Evolutionary conservation across 2,797 vertebrate species (phyloP).

Genomic region (Florisuga fusca): DNA sequence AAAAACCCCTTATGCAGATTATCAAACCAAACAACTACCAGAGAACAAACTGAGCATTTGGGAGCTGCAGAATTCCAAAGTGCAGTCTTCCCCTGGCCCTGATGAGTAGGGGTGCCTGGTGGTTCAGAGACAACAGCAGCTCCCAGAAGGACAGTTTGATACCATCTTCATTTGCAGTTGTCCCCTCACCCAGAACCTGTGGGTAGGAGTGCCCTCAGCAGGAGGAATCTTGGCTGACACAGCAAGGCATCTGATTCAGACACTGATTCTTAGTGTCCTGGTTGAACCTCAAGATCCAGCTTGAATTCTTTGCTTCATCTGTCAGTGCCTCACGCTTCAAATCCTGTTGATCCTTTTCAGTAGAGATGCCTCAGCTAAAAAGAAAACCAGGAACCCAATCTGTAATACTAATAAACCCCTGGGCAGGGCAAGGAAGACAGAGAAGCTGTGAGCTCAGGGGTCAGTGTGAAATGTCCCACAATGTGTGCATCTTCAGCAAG

Average conservation of each 20-base stretch:
- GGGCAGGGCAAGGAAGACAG: background rate
- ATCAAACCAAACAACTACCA: background rate
- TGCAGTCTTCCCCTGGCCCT: background rate
- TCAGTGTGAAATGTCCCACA: background rate
- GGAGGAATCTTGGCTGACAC: background rate
- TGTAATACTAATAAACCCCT: background rate
- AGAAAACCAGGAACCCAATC: background rate
- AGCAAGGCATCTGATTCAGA: background rate
- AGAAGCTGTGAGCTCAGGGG: background rate
- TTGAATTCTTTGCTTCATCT: background rate
- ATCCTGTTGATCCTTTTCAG: background rate
- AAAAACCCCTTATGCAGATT: background rate
- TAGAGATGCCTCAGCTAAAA: background rate
- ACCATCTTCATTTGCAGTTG: background rate
- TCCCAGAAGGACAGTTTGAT: background rate
- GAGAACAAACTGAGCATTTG: background rate
- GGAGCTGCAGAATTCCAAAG: background rate
- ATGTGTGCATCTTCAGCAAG: background rate
- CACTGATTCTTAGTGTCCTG: background rate
- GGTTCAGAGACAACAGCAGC: background rate
- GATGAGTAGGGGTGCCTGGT: background rate
- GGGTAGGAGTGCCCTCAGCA: background rate
- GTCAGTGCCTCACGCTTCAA: background rate
- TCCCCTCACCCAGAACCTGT: background rate
- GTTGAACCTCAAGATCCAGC: background rate